Evolutionary conservation across 2,797 vertebrate genomes (phyloP).

Genomic region (Pempheris klunzingeri): DNA sequence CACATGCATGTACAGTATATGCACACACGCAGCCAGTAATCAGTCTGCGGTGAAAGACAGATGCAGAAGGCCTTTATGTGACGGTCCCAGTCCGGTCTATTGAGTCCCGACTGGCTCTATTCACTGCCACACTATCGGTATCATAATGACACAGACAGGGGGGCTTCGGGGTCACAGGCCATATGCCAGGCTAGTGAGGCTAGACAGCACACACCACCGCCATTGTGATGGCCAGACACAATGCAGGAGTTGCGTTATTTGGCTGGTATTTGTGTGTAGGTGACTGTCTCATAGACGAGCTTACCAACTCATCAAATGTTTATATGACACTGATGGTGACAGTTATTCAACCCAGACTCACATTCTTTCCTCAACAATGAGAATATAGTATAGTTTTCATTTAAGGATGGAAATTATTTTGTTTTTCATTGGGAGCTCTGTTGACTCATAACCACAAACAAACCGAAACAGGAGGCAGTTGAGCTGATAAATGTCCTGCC

Average conservation of each 20-base stretch:
- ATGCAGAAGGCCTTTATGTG: slow-evolving; percentile 75
- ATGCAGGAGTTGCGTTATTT: slow-evolving; percentile 71
- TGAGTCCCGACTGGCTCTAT: slow-evolving; percentile 76
- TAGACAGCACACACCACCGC: slow-evolving; percentile 67
- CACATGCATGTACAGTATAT: slow-evolving; percentile 64
- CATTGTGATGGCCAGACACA: slow-evolving; percentile 77
- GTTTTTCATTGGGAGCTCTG: neutral
- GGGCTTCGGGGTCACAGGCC: slow-evolving; percentile 81
- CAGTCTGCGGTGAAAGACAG: slow-evolving; percentile 79
- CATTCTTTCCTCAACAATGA: slow-evolving; percentile 19
- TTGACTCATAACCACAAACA: slow-evolving; percentile 17
- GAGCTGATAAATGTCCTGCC: slow-evolving; percentile 35
- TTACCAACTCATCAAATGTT: slow-evolving; percentile 68
- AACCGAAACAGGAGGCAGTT: slow-evolving; percentile 19
- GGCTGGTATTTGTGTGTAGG: slow-evolving; percentile 69
- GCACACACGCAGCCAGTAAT: slow-evolving; percentile 68
- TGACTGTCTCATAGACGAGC: slow-evolving; percentile 60
- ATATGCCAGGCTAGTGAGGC: slow-evolving; percentile 78
- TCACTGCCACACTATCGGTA: slow-evolving; percentile 76
- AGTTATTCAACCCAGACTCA: slow-evolving; percentile 24
- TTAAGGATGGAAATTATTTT: slow-evolving; percentile 10
- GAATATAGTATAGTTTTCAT: neutral
- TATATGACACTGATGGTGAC: slow-evolving; percentile 55
- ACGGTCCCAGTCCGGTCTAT: slow-evolving; percentile 68
- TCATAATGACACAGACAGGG: slow-evolving; percentile 80